These are phyloP conservation scores for Podarcis muralis DNA, from an alignment of 2,113 vertebrate genomes.

Conservation along the genomic window DNA sequence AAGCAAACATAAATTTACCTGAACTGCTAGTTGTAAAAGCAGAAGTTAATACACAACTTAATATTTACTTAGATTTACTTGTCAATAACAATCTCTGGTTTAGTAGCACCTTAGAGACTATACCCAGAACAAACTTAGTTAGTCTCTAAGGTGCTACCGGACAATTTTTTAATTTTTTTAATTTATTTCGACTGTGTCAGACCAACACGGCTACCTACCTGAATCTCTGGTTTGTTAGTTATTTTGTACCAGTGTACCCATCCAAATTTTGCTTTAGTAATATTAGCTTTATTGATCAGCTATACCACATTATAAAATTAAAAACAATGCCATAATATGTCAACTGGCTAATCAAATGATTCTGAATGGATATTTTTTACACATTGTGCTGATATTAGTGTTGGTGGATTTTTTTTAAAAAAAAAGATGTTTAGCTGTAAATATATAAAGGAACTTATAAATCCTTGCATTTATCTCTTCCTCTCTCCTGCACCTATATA, in stretches of 20 bases:
- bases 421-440: not conserved
- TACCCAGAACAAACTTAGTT: no score
- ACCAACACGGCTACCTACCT: no score
- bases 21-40: not conserved
- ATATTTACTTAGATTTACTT: not conserved
- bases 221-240: not conserved
- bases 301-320: not conserved
- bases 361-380: not conserved
- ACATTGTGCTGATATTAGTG: not conserved
- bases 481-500: no score
- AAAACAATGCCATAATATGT: not conserved
- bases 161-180: no score
- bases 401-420: not conserved
- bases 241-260: not conserved
- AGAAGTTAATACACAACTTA: not conserved
- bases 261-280: not conserved
- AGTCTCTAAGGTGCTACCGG: no score
- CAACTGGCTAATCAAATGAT: not conserved
- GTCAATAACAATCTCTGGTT: not conserved
- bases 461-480: no score
- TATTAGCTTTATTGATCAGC: not conserved
- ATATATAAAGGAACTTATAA: not conserved
- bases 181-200: no score
- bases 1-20: not conserved
- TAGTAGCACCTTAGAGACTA: no score